Evolutionary conservation across 2,888 invertebrate genomes (phyloP).

Genomic region (Petrophora chlorosata): DNA sequence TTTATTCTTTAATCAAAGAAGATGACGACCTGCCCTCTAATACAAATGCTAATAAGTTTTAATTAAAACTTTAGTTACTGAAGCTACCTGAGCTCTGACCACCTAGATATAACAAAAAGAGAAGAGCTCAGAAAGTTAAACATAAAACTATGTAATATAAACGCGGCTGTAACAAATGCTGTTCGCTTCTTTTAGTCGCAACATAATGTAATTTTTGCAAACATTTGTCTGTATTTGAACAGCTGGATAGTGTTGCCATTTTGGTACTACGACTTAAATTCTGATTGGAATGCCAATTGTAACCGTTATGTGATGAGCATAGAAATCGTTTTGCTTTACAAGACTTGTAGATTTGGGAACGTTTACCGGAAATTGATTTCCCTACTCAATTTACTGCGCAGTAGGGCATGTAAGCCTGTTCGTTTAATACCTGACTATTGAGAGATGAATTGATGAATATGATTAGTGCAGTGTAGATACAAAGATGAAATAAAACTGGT

Average conservation of each 20-base stretch:
- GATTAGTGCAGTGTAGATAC: too few species aligned
- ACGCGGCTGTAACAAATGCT: neutral
- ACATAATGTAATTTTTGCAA: constrained; percentile 35
- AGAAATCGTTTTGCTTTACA: constrained; percentile 5
- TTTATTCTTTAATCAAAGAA: constrained; percentile 5
- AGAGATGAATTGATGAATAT: too few species aligned
- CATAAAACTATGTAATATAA: constrained; percentile 1
- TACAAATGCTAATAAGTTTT: constrained; percentile 12
- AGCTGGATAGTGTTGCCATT: constrained; percentile 40
- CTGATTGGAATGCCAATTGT: neutral
- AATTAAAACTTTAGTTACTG: constrained; percentile 9
- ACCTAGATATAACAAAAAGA: neutral
- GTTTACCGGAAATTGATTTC: too few species aligned
- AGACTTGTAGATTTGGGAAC: too few species aligned
- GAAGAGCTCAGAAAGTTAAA: neutral
- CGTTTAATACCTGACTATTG: too few species aligned
- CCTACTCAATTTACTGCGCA: too few species aligned
- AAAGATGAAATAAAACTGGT: too few species aligned
- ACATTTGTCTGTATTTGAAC: constrained; percentile 47
- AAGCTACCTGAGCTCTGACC: neutral
- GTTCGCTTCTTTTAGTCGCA: constrained; percentile 32
- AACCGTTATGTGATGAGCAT: neutral
- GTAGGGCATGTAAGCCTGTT: too few species aligned
- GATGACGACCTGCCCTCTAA: constrained; percentile 7
- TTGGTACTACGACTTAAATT: neutral